Conservation (phyloP, 2,113 vertebrate genomes). For the Rhinolophus sinicus region DNA sequence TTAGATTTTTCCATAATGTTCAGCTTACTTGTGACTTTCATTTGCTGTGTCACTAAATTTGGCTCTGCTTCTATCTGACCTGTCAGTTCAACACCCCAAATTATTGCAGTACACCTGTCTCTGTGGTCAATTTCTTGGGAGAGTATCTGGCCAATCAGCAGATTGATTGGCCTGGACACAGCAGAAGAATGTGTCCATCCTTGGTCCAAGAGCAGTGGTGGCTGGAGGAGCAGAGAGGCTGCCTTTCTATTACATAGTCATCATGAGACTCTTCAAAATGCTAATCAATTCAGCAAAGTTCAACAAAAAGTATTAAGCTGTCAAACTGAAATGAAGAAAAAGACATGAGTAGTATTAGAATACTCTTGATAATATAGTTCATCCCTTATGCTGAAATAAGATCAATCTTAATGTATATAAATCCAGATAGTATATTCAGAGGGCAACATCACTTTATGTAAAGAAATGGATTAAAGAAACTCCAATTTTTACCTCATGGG, state of each 20-base stretch:
- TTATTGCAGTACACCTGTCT: neutral
- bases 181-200: neutral
- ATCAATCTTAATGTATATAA: neutral
- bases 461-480: constrained; percentile 12
- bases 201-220: neutral
- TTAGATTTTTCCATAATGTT: neutral
- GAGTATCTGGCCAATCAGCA: neutral
- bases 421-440: constrained; percentile 4
- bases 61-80: neutral
- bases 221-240: neutral
- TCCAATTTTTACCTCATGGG: neutral
- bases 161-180: accelerated
- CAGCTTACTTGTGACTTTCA: neutral
- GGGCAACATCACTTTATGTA: neutral
- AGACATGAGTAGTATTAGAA: neutral
- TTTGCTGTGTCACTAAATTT: neutral
- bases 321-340: constrained; percentile 31
- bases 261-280: neutral
- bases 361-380: neutral
- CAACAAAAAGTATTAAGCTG: neutral
- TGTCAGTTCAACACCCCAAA: neutral
- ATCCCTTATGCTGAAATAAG: neutral
- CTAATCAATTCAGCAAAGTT: neutral
- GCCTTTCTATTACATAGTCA: neutral
- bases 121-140: neutral